phyloP scores from a whole-genome alignment of 2,797 vertebrate species.

The Arnoldichthys spilopterus region DNA sequence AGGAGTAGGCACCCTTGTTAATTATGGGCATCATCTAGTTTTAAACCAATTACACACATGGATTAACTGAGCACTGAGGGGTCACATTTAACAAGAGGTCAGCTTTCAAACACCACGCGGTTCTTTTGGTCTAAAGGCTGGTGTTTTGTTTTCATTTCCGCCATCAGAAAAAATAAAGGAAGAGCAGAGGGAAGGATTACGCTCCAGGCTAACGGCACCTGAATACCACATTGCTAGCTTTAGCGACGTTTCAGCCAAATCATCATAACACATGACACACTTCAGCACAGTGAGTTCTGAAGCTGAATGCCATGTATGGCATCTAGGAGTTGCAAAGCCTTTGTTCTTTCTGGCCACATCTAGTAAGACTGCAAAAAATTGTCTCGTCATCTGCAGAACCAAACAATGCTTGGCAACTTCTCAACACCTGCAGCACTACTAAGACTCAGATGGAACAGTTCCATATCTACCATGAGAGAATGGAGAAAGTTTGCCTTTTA shows the following conservation, averaged over 20 bases:
- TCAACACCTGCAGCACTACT: neutral
- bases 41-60: slow-evolving; percentile 78
- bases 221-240: slow-evolving; percentile 1
- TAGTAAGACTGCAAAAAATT: neutral
- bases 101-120: slow-evolving; percentile 52
- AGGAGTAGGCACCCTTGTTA: slow-evolving; percentile 64
- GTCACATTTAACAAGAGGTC: slow-evolving; percentile 73
- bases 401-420: slow-evolving; percentile 21
- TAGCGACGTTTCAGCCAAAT: neutral
- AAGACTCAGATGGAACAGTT: neutral
- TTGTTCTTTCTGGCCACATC: slow-evolving; percentile 32
- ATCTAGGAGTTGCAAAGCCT: neutral
- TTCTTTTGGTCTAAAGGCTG: slow-evolving; percentile 57
- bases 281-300: neutral
- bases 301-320: neutral
- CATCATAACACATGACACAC: neutral
- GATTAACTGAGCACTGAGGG: slow-evolving; percentile 69
- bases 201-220: neutral
- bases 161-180: slow-evolving; percentile 42
- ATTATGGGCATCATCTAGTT: slow-evolving; percentile 67
- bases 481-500: neutral
- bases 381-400: neutral
- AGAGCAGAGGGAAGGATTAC: slow-evolving; percentile 31
- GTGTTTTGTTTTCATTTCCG: slow-evolving; percentile 56
- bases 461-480: neutral